phyloP scores from a whole-genome alignment of 2,888 invertebrate genomes.

The Meghimatium bilineatum region DNA sequence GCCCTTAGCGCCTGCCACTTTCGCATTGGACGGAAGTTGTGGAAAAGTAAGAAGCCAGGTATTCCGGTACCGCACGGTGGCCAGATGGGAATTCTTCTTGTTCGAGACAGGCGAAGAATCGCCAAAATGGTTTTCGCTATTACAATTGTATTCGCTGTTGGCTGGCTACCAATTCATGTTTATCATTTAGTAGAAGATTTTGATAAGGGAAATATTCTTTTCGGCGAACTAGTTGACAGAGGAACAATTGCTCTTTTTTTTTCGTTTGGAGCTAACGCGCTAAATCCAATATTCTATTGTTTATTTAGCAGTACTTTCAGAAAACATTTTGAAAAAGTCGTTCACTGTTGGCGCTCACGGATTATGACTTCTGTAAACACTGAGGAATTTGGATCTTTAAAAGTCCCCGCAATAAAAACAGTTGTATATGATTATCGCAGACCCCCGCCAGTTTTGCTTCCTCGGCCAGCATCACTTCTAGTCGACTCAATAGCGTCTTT shows the following conservation, averaged over 20 bases:
- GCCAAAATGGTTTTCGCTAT: conserved; percentile 55
- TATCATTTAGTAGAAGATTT: conserved; percentile 51
- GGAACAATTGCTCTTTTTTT: conserved; percentile 49
- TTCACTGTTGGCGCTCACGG: conserved; percentile 19
- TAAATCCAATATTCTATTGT: conserved; percentile 55
- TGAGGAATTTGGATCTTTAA: neutral
- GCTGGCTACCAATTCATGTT: conserved; percentile 55
- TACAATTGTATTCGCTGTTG: conserved; percentile 52
- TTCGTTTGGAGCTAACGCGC: conserved; percentile 54
- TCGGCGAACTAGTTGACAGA: conserved; percentile 31
- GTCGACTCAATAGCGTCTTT: neutral
- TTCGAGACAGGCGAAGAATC: conserved; percentile 50
- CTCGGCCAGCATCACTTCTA: conserved; percentile 6
- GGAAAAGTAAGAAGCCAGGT: conserved; percentile 50
- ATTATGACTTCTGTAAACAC: neutral
- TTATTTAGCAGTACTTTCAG: conserved; percentile 52
- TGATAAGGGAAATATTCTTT: conserved; percentile 40
- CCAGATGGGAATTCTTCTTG: conserved; percentile 33
- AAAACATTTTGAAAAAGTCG: conserved; percentile 47
- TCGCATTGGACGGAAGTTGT: conserved; percentile 51
- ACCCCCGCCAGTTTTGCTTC: neutral
- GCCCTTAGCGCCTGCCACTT: conserved; percentile 50
- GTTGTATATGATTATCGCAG: neutral
- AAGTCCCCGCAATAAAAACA: neutral
- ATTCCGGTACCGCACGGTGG: neutral